phyloP scores from a whole-genome alignment of 1,140 invertebrate genomes.

The Bursaphelenchus mucronatus region DNA sequence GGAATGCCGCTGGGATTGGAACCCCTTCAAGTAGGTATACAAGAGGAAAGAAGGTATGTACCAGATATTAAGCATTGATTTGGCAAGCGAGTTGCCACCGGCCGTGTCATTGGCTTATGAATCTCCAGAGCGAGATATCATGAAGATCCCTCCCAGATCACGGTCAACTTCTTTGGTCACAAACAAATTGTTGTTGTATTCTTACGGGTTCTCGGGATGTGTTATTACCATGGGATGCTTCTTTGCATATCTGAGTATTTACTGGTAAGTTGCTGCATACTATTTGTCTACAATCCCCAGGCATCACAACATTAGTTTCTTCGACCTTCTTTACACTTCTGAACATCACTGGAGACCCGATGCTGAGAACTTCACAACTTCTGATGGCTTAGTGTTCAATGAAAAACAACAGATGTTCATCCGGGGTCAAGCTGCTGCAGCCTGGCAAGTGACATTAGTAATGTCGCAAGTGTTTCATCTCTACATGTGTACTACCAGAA shows the following conservation, averaged over 20 bases:
- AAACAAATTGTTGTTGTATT: slow-evolving; percentile 39
- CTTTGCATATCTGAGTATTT: slow-evolving; percentile 44
- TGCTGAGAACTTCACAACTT: slow-evolving; percentile 46
- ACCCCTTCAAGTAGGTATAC: slow-evolving; percentile 36
- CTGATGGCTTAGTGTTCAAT: slow-evolving; percentile 31
- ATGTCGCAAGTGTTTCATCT: slow-evolving; percentile 56
- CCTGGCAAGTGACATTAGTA: slow-evolving; percentile 48
- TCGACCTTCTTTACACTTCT: slow-evolving; percentile 47
- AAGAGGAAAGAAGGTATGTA: not conserved
- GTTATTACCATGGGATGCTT: slow-evolving; percentile 51
- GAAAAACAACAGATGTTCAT: slow-evolving; percentile 43
- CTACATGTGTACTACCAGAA: slow-evolving; percentile 58
- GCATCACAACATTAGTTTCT: slow-evolving; percentile 42
- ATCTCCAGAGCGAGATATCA: slow-evolving; percentile 60
- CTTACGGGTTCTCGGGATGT: slow-evolving; percentile 46
- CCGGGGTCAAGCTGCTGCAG: slow-evolving; percentile 48
- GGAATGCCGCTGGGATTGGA: slow-evolving; percentile 55
- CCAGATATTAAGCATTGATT: slow-evolving; percentile 47
- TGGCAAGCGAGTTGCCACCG: slow-evolving; percentile 53
- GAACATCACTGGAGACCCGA: slow-evolving; percentile 50
- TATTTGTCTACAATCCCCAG: slow-evolving; percentile 15
- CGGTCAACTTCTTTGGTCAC: slow-evolving; percentile 26
- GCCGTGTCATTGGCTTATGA: slow-evolving; percentile 61
- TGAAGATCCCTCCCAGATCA: slow-evolving; percentile 57
- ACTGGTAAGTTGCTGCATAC: slow-evolving; percentile 36